Evolutionary conservation across 2,888 invertebrate species (phyloP), one percentile per base, ranked within the genome.

Genomic region (Desoria tigrina): DNA sequence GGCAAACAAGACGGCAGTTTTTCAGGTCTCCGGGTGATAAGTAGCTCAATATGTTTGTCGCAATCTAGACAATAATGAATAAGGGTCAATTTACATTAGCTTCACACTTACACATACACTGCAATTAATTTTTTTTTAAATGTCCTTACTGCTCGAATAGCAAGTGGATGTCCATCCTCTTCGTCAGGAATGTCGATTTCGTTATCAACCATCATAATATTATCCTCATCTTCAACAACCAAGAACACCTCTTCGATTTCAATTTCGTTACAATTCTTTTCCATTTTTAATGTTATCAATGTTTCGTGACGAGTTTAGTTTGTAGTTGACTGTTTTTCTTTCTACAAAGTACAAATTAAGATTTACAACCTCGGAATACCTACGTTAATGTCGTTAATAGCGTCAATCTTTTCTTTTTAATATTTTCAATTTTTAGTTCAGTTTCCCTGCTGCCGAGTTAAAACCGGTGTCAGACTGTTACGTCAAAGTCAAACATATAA

Each of bases 1-100:
- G 61, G 49, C 71, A 68, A 11, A 72, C 68, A n/a, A 72, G 51
- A 21, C 71, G 66, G 39, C 65, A 62, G 9, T 55, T 23, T 53
- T 69, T 72, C 51, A 72, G 57, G 42, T 72, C 71, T 54, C 59
- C 37, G 24, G 60, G 60, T 3, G 65, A 45, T 21, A 72, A 56
- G 45, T 69, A 69, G 42, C 65, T 53, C 62, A 72, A 23, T 7
- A 72, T 65, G 32, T 57, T 59, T 1, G 50, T 61, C 14, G 67
- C 51, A 42, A 69, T 54, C 71, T 72, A 28, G 1, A n/a, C n/a
- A 61, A 54, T 23, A 50, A 42, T 24, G 37, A 39, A 37, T 54
- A 53, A 24, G 14, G 6, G 53, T 39, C 18, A n/a, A 28, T 59
- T 53, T 9, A 53, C 21, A 18, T 14, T 26, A 53, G 7, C 49